These are phyloP conservation scores for Acanthiza pusilla DNA, from an alignment of 2,797 vertebrate species.

Conservation along the genomic window DNA sequence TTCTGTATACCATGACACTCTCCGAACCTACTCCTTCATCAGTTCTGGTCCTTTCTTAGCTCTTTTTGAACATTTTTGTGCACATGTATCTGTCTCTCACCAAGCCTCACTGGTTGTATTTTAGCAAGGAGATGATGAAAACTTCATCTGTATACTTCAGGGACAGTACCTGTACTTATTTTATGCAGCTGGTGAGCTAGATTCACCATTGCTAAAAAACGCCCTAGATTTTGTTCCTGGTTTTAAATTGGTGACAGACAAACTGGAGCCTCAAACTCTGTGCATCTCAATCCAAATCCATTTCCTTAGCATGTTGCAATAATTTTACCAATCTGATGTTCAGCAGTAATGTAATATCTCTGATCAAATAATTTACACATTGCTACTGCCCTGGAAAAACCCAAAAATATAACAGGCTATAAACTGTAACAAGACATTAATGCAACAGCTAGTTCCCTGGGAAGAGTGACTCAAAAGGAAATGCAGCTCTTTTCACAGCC, in stretches of 20 bases:
- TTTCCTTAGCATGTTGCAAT: neutral
- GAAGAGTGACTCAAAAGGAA: neutral
- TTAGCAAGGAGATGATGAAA: neutral
- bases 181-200: neutral
- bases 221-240: neutral
- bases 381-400: neutral
- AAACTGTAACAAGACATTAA: neutral
- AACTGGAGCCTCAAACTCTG: neutral
- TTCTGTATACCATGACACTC: neutral
- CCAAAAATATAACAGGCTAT: neutral
- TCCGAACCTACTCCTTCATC: neutral
- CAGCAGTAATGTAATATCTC: neutral
- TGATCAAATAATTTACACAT: neutral
- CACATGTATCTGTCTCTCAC: rapidly evolving
- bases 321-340: neutral
- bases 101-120: neutral
- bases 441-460: neutral
- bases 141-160: neutral
- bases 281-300: neutral
- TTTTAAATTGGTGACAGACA: neutral
- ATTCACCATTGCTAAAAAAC: neutral
- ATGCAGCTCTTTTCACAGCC: neutral
- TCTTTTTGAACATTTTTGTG: neutral
- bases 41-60: neutral
- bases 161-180: neutral